Conservation (phyloP, 2,113 vertebrate species). For the Clarias macrocephalus region DNA sequence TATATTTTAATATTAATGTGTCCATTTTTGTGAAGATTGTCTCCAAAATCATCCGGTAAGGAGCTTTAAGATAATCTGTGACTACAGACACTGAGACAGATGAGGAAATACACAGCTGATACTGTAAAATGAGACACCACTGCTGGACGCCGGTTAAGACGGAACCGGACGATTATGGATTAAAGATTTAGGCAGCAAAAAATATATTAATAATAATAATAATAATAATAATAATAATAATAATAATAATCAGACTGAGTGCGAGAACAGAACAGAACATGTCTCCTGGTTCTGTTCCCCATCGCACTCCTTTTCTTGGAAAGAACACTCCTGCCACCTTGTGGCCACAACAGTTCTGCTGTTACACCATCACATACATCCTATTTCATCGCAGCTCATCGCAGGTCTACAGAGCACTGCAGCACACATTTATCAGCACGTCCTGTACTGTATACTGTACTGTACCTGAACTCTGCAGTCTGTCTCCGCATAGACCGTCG, state of each 20-base stretch:
- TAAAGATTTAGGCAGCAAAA: not conserved
- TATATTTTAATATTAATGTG: not conserved
- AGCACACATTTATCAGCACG: no score
- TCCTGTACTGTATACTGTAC: not conserved
- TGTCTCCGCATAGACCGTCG: not conserved
- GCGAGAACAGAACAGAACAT: not conserved
- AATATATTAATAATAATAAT: not conserved
- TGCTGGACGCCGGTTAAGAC: not conserved
- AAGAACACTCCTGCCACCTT: conserved; percentile 15
- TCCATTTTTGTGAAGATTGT: not conserved
- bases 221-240: not conserved
- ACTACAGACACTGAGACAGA: not conserved
- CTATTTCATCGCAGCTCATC: not conserved
- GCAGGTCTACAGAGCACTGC: not conserved
- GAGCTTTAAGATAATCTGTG: not conserved
- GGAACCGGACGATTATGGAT: not conserved
- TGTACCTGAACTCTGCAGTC: not conserved
- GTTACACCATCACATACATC: not conserved
- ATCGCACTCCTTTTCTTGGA: not conserved
- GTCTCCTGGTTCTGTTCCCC: not conserved
- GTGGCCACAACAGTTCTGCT: not conserved
- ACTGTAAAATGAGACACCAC: not conserved
- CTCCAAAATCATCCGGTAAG: not conserved
- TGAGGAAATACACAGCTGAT: not conserved
- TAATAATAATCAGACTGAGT: not conserved